Percentiles rank a stretch among this genome's conserved stretches.
Evolutionary conservation across 1,140 invertebrate genomes (phyloP).

Genomic region (Myzus persicae): DNA sequence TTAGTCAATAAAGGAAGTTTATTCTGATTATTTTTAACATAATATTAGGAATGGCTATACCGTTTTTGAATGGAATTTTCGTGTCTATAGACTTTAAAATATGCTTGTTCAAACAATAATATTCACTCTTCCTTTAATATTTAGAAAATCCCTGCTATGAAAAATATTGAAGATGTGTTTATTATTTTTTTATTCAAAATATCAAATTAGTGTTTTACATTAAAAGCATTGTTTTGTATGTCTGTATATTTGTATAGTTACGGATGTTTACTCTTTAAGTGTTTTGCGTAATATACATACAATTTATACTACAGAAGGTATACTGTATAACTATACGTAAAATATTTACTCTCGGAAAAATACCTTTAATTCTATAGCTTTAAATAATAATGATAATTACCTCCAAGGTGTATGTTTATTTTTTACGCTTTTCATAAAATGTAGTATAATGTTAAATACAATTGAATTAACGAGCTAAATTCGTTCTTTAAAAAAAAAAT

Average conservation of each 20-base stretch:
- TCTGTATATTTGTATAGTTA: neutral
- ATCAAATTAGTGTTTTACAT: neutral
- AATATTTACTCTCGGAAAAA: neutral
- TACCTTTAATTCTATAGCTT: neutral
- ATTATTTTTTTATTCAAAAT: neutral
- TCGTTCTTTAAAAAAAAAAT: neutral
- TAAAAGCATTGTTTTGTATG: neutral
- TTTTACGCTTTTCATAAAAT: neutral
- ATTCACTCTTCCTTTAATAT: neutral
- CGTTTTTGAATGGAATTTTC: no score
- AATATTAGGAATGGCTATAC: no score
- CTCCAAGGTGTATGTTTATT: neutral
- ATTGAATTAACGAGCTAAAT: neutral
- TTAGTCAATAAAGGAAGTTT: no score
- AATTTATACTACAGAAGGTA: no score
- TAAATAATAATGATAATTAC: neutral
- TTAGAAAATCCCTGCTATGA: neutral
- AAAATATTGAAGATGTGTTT: neutral
- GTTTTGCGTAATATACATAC: neutral
- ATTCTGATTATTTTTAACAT: no score
- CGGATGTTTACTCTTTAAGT: neutral
- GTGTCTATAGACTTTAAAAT: no score
- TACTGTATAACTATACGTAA: neutral
- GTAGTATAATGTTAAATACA: neutral
- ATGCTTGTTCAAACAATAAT: neutral